Evolutionary conservation across 2,113 vertebrate species (phyloP).

Genomic region (Elanus axillaris): DNA sequence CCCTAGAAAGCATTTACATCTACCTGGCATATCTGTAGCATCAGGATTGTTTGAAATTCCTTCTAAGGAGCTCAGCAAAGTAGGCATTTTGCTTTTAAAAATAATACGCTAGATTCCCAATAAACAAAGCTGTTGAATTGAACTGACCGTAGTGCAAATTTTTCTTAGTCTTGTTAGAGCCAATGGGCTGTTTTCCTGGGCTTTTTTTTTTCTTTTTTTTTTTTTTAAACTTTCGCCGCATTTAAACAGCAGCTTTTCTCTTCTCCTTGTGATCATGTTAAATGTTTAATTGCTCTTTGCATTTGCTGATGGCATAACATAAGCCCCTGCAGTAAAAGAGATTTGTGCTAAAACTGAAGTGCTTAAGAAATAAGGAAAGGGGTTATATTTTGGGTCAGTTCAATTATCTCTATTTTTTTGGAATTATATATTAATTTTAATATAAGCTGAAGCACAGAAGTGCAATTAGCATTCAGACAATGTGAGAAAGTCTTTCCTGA

Average conservation of each 20-base stretch:
- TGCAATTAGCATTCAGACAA: slow-evolving; percentile 52
- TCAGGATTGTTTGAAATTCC: background rate
- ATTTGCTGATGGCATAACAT: slow-evolving; percentile 45
- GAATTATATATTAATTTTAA: slow-evolving; percentile 49
- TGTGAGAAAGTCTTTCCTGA: slow-evolving; percentile 28
- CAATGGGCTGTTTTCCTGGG: background rate
- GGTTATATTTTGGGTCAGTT: slow-evolving; percentile 59
- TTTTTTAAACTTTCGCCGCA: background rate
- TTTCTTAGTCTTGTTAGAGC: background rate
- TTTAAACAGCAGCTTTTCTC: slow-evolving; percentile 9
- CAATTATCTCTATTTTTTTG: slow-evolving; percentile 43
- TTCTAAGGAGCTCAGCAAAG: background rate
- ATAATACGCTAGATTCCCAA: background rate
- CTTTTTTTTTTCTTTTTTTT: background rate
- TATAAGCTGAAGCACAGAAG: background rate
- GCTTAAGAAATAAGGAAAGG: slow-evolving; percentile 51
- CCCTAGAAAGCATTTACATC: background rate
- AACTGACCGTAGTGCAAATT: background rate
- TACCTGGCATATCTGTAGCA: background rate
- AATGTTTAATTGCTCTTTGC: slow-evolving; percentile 69
- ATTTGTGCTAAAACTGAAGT: slow-evolving; percentile 55
- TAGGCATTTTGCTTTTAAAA: background rate
- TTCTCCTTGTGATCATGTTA: slow-evolving; percentile 47
- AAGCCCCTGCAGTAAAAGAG: slow-evolving; percentile 62
- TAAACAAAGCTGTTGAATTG: background rate